Percentiles rank a stretch among this genome's conserved stretches.
These are phyloP conservation scores for Formica exsecta DNA, from an alignment of 1,140 invertebrate species.

Conservation along the genomic window DNA sequence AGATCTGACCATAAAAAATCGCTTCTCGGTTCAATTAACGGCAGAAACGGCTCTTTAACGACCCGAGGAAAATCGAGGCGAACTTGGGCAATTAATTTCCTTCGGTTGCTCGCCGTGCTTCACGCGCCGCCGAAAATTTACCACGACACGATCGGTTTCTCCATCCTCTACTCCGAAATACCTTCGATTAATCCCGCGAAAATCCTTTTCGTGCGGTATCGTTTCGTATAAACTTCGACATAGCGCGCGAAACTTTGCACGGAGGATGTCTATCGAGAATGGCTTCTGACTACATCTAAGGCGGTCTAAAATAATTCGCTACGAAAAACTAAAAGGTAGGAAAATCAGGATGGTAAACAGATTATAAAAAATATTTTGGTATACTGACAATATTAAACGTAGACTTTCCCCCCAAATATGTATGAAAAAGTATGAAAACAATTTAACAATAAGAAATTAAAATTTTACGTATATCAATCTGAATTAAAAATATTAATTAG, in stretches of 20 bases:
- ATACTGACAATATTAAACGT: background rate
- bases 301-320: background rate
- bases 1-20: slow-evolving; percentile 64
- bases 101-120: slow-evolving; percentile 56
- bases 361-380: background rate
- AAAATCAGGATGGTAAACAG: slow-evolving; percentile 8
- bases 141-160: slow-evolving; percentile 32
- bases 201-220: slow-evolving; percentile 57
- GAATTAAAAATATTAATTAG: background rate
- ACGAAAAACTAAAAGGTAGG: background rate
- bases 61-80: slow-evolving; percentile 58
- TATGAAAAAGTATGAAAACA: background rate
- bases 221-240: slow-evolving; percentile 66
- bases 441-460: background rate
- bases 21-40: slow-evolving; percentile 59
- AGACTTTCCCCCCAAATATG: background rate
- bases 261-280: slow-evolving; percentile 24
- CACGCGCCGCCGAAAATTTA: slow-evolving; percentile 69
- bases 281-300: background rate
- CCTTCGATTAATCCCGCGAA: slow-evolving; percentile 64
- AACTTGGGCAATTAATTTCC: slow-evolving; percentile 72
- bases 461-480: background rate
- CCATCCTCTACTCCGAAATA: slow-evolving; percentile 4
- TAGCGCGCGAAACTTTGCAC: slow-evolving; percentile 46
- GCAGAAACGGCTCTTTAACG: slow-evolving; percentile 59